phyloP scores from a whole-genome alignment of 1,140 invertebrate species.

The Nasonia giraulti region DNA sequence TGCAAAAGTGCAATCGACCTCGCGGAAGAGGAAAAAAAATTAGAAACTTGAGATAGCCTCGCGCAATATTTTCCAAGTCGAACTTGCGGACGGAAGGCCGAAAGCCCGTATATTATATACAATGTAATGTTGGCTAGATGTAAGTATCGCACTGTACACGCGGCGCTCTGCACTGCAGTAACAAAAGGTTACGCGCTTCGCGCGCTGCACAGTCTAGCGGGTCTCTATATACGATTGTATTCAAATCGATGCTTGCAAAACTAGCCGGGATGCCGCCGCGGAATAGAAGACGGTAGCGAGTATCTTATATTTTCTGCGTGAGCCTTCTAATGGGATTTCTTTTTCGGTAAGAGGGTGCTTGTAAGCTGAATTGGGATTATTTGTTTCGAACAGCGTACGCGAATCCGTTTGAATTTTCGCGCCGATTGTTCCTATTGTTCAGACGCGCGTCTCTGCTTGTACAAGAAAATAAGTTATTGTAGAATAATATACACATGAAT shows the following conservation, averaged over 20 bases:
- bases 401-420: background rate
- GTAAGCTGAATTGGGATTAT: background rate
- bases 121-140: background rate
- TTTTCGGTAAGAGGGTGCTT: background rate
- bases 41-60: background rate
- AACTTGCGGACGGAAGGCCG: conserved; percentile 16
- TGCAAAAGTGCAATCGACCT: background rate
- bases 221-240: conserved; percentile 60
- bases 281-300: background rate
- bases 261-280: background rate
- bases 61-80: conserved; percentile 1
- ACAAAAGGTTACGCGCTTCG: conserved; percentile 12
- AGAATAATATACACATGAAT: too few relatives aligned
- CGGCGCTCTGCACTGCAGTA: background rate
- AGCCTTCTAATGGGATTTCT: background rate
- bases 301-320: too few relatives aligned
- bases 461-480: too few relatives aligned
- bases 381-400: background rate
- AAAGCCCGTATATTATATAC: background rate
- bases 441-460: too few relatives aligned
- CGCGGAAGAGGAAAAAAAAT: background rate
- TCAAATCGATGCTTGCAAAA: conserved; percentile 64
- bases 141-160: background rate
- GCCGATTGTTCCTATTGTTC: background rate
- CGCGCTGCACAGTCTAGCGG: background rate